phyloP scores from a whole-genome alignment of 2,888 invertebrate species.

The Ectemnius cavifrons region DNA sequence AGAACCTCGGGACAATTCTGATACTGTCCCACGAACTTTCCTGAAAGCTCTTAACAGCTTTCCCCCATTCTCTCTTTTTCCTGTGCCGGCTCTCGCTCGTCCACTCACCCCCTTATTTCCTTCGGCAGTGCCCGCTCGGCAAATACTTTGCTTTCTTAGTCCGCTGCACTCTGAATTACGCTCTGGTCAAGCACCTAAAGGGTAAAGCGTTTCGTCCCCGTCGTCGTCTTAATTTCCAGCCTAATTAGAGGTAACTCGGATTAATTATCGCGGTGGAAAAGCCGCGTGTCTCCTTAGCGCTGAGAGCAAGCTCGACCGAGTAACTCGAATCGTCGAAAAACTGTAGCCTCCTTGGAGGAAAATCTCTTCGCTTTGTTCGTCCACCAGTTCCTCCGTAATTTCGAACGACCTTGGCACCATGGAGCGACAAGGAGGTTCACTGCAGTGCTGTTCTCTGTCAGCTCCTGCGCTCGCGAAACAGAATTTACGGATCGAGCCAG shows the following conservation, averaged over 20 bases:
- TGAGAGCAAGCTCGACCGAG: slow-evolving; percentile 29
- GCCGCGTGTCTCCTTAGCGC: slow-evolving; percentile 46
- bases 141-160: slow-evolving; percentile 43
- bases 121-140: slow-evolving; percentile 31
- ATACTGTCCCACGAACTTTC: slow-evolving; percentile 11
- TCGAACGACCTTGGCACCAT: too few species aligned
- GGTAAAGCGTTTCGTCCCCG: slow-evolving; percentile 20
- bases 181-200: background rate
- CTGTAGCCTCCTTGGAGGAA: too few species aligned
- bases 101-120: slow-evolving; percentile 20
- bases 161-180: slow-evolving; percentile 14
- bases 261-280: slow-evolving; percentile 49
- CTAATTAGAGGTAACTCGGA: slow-evolving; percentile 56
- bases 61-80: background rate
- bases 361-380: too few species aligned
- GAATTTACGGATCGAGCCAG: too few species aligned
- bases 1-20: background rate
- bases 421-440: too few species aligned
- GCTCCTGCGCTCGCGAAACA: background rate
- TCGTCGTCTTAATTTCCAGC: slow-evolving; percentile 45
- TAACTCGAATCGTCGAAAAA: slow-evolving; percentile 51
- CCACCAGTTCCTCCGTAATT: too few species aligned
- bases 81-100: background rate
- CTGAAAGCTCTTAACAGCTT: slow-evolving; percentile 10
- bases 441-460: too few species aligned